Base-by-base conservation (phyloP, 1,140 invertebrate species). In the Tribolium castaneum region DNA sequence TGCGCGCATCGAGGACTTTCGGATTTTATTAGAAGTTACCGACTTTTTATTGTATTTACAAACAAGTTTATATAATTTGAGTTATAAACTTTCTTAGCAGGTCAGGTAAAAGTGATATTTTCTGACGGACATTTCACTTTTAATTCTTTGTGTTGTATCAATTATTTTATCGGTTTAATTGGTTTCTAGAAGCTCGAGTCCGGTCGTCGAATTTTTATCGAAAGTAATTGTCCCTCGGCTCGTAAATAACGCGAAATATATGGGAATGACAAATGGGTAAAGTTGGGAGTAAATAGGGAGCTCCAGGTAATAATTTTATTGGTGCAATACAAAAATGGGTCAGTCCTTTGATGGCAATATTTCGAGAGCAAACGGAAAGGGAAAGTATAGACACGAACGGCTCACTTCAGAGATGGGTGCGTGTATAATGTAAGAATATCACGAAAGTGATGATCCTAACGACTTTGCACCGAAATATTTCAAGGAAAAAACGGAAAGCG, bases 51-150 rank as follows among this genome's bases (percentile, higher is more conserved):
- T 35, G 30, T 66, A 66, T 35, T 66, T 66, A 66, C 25, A 66
- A 66, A 66, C 59, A 66, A 66, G 59, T 66, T 66, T 66, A 66
- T 66, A 66, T 66, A 66, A 66, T 66, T 66, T 66, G 59, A 66
- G 22, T 54, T 34, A 54, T 54, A 74, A 54, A 74, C 71, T 74
- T 74, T 74, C 71, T 49, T 74, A 74, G 71, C 71, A 74, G 49
- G 71, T 74, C 71, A 54, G 50, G 71, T 74, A 74, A 74, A 74
- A 74, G 71, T 74, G 71, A 72, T 30, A 72, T 72, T 72, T 72
- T 72, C 34, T 50, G 70, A 52, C 50, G 25, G 25, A 74, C 71
- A 74, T 74, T 74, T 74, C 71, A 74, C 71, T 74, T 72, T 74
- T 74, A 74, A 34, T 74, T 54, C 49, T 52, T 74, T 74, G 59